Base-by-base conservation (phyloP, 2,113 vertebrate genomes). In the Poecilia latipinna region DNA sequence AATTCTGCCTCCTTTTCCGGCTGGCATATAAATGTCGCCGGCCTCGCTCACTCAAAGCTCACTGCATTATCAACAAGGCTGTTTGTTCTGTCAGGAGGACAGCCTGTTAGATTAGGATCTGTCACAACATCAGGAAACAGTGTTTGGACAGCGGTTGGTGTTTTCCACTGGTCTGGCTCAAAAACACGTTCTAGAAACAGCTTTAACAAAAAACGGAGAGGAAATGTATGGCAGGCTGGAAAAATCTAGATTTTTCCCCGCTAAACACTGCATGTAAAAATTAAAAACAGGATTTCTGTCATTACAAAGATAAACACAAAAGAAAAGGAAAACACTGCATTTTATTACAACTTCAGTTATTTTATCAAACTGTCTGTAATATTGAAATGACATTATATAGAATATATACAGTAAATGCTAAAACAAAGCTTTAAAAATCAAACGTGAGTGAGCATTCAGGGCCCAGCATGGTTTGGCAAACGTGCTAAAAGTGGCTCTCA, bases 111-210 rank as follows among this genome's bases (percentile, higher is more conserved):
- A 91, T 87, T 82, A 73, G 80, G 80, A 83, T 86, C 87, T 67
- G 84, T 89, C 86, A 87, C 48, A 29, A 76, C 79, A 76, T 72
- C 82, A 80, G 83, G 79, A 78, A 79, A 77, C 61, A 63, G 80
- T 78, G 75, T 86, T 80, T 61, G 8, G 79, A 87, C 65, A 44
- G 39, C 68, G 22, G 70, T 26, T 62, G 68, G 61, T 79, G 75
- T 88, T 86, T 79, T 84, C 61, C 71, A 48, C 65, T 44, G 39
- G 68, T 63, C 83, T 77, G 8, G 3, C 39, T n/a, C 61, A 74
- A 61, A 62, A 77, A 75, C 68, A 61, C 35, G 63, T 61, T 82
- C 68, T 71, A 68, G 39, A 17, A 26, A 68, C n/a, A 60, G 72
- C 73, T 82, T 70, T 77, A 72, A 81, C 26, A 51, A 42, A 72